phyloP scores from a whole-genome alignment of 2,113 vertebrate species.

The Illadopsis cleaveri region DNA sequence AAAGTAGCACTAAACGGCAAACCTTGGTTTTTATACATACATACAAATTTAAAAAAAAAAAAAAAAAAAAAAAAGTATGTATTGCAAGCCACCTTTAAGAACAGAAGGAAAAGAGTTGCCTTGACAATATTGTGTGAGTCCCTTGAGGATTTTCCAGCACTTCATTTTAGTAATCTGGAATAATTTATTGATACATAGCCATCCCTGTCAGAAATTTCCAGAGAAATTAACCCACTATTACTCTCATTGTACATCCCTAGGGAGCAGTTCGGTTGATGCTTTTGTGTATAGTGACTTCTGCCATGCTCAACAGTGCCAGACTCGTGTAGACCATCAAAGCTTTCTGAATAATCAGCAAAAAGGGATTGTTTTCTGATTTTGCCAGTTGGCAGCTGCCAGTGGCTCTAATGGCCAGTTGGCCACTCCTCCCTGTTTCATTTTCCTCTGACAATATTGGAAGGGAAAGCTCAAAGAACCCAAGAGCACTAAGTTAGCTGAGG shows the following conservation, averaged over 20 bases:
- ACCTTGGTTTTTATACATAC: background rate
- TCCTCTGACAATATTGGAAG: background rate
- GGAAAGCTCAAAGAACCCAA: background rate
- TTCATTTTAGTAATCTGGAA: conserved; percentile 49
- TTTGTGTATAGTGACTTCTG: background rate
- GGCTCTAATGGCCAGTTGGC: background rate
- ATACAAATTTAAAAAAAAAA: too few relatives aligned
- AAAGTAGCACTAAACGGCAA: background rate
- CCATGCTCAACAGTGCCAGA: background rate
- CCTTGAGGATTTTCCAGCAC: background rate
- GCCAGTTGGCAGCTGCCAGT: background rate
- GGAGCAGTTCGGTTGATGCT: background rate
- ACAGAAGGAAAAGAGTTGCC: background rate
- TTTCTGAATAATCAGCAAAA: conserved; percentile 11
- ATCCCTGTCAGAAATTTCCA: conserved; percentile 19
- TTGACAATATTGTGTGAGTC: background rate
- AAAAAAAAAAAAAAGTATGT: too few relatives aligned
- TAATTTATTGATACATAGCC: conserved; percentile 12
- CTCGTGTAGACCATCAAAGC: background rate
- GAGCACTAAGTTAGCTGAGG: background rate
- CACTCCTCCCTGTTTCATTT: background rate
- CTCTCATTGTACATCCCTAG: background rate
- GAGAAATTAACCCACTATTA: conserved; percentile 6
- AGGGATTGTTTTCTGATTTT: background rate
- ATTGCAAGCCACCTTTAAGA: background rate